Base-by-base conservation (phyloP, 2,888 invertebrate genomes). In the Notodonta ziczac region DNA sequence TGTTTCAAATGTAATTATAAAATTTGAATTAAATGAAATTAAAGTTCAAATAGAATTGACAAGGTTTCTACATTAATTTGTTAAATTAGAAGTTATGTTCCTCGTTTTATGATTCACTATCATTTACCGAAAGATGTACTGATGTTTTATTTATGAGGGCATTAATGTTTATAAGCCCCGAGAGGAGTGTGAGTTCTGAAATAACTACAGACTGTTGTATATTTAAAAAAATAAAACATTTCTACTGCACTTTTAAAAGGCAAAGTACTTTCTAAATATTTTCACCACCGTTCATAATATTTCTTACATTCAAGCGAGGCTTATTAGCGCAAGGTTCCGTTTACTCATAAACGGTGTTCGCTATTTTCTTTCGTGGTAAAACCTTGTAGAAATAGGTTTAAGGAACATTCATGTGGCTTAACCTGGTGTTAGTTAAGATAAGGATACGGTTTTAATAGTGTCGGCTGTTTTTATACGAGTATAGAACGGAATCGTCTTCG, bases 281-380 rank as follows among this genome's bases (percentile, higher is more conserved):
- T 70, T 70, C 60, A 66, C 65, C 66, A 67, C 64, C 65, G 61
- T 63, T 65, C 67, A 66, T 69, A 69, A 69, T 59, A 72, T 65
- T 80, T 76, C 75, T 75, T 74, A 76, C 74, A 74, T 81, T 74
- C 68, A 59, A 57, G 70, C 63, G 53, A 60, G 61, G 72, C 81
- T 85, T 85, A 85, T 86, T 86, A 86, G 76, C 75, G 70, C 76
- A 69, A 72, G 75, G 79, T 81, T 80, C 74, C 80, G 77, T 70
- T 80, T 69, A 77, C 76, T 80, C 81, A 81, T 86, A 84, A 86
- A 83, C 77, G 82, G 63, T 73, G 72, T 77, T 72, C 74, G 77
- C 82, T 74, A 81, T 81, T 84, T 83, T 82, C 83, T 81, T 81
- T 77, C 70, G 66, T 66, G 66, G 69, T 77, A 74, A 79, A 77